A percentile compares a stretch with the other conserved stretches of the same genome.
Conservation (phyloP, 2,797 vertebrate genomes). For the Neoniphon sammara region DNA sequence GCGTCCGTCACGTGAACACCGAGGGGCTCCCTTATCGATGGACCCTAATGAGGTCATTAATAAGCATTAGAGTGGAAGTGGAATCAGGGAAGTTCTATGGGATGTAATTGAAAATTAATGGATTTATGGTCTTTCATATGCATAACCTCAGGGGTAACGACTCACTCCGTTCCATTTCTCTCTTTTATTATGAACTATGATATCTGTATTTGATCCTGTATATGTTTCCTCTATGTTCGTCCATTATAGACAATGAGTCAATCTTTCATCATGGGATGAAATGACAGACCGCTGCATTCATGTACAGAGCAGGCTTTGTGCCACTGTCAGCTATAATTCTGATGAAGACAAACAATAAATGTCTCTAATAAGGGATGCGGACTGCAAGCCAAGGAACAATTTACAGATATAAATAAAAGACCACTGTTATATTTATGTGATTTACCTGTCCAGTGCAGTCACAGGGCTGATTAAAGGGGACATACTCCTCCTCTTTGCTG, state of each 20-base stretch:
- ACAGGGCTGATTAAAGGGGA: slow-evolving; percentile 88
- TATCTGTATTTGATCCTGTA: slow-evolving; percentile 49
- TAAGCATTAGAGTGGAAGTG: slow-evolving; percentile 69
- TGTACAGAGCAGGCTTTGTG: slow-evolving; percentile 5
- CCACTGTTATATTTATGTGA: background rate
- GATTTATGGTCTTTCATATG: slow-evolving; percentile 70
- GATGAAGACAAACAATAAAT: slow-evolving; percentile 31
- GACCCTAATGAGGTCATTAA: slow-evolving; percentile 73
- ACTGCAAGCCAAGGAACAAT: slow-evolving; percentile 8
- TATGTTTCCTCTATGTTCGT: slow-evolving; percentile 21
- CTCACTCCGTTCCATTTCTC: slow-evolving; percentile 50
- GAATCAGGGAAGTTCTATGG: slow-evolving; percentile 65
- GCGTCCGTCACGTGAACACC: slow-evolving; percentile 38
- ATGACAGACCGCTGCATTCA: slow-evolving; percentile 1
- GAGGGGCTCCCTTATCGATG: slow-evolving; percentile 59
- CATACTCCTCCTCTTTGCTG: slow-evolving; percentile 94
- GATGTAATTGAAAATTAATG: slow-evolving; percentile 72
- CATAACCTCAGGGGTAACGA: slow-evolving; percentile 53
- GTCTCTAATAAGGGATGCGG: slow-evolving; percentile 3
- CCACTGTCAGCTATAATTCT: slow-evolving; percentile 13
- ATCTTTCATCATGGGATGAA: slow-evolving; percentile 5
- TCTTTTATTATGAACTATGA: slow-evolving; percentile 47
- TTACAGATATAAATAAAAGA: background rate
- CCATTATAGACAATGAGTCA: slow-evolving; percentile 27
- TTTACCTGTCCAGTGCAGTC: slow-evolving; percentile 93